Conservation (phyloP, 2,797 vertebrate genomes). For the Chelonia mydas region DNA sequence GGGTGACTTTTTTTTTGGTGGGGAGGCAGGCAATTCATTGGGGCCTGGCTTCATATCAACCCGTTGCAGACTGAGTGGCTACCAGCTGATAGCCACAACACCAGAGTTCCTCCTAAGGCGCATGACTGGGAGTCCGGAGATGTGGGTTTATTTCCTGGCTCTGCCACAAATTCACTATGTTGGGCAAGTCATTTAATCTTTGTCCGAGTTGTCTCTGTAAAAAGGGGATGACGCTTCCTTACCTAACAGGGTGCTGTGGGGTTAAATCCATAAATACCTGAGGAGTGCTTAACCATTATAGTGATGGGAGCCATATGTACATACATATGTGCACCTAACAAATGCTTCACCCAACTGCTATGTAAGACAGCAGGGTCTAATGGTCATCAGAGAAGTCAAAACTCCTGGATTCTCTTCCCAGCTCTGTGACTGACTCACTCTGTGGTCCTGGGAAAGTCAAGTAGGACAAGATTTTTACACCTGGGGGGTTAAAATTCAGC, state of each 20-base stretch:
- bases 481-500: not conserved
- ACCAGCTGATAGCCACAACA: not conserved
- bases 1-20: rapidly evolving
- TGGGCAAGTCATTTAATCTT: not conserved
- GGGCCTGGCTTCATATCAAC: rapidly evolving
- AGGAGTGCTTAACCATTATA: not conserved
- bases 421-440: rapidly evolving
- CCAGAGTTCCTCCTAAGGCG: not conserved
- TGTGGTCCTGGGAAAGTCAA: not conserved
- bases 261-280: not conserved
- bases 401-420: rapidly evolving
- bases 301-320: not conserved
- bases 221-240: not conserved
- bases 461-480: not conserved
- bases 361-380: not conserved
- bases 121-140: not conserved
- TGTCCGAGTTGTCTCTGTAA: not conserved
- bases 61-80: rapidly evolving
- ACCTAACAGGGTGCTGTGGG: not conserved
- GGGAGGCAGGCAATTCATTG: rapidly evolving
- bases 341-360: not conserved
- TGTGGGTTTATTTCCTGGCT: not conserved
- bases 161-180: not conserved
- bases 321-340: not conserved
- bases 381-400: rapidly evolving